Percentiles rank a stretch among this genome's conserved stretches.
phyloP scores from a whole-genome alignment of 2,888 invertebrate species.

The Dicycla oo region DNA sequence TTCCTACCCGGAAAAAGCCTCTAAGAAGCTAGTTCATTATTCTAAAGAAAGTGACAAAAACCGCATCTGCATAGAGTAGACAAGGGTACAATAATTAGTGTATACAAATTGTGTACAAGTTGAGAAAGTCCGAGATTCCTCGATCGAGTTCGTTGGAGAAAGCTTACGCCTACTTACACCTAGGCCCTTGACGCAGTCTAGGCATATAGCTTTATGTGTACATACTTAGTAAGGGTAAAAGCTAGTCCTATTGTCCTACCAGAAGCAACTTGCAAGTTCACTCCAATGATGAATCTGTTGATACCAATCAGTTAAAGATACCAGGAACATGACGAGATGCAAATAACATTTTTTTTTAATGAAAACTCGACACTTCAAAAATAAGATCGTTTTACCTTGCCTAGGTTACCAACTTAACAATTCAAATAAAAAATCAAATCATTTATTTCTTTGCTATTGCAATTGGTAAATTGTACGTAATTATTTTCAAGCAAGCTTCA shows the following conservation, averaged over 20 bases:
- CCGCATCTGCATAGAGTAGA: constrained; percentile 16
- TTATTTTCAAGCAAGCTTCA: too few species aligned
- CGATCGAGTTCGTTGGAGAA: constrained; percentile 55
- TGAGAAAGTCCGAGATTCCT: constrained; percentile 51
- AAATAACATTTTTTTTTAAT: too few species aligned
- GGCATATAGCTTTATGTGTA: not conserved
- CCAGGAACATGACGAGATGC: too few species aligned
- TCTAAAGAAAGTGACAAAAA: constrained; percentile 29
- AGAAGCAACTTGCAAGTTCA: not conserved
- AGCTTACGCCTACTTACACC: constrained; percentile 53
- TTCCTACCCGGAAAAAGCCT: constrained; percentile 36
- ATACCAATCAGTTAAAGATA: not conserved
- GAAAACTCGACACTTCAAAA: too few species aligned
- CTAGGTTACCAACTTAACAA: too few species aligned
- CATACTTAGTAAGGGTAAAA: not conserved
- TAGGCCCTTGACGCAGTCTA: constrained; percentile 50
- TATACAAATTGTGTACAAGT: constrained; percentile 31
- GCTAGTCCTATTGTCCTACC: not conserved
- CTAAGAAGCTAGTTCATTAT: constrained; percentile 1
- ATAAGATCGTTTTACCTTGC: too few species aligned
- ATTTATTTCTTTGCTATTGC: too few species aligned
- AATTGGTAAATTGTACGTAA: too few species aligned
- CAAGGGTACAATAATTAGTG: constrained; percentile 32
- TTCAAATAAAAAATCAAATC: too few species aligned
- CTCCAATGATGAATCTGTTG: not conserved